Percentiles rank a stretch among this genome's conserved stretches.
These are phyloP conservation scores for Callitettix versicolor DNA, from an alignment of 1,140 invertebrate genomes.

Conservation along the genomic window DNA sequence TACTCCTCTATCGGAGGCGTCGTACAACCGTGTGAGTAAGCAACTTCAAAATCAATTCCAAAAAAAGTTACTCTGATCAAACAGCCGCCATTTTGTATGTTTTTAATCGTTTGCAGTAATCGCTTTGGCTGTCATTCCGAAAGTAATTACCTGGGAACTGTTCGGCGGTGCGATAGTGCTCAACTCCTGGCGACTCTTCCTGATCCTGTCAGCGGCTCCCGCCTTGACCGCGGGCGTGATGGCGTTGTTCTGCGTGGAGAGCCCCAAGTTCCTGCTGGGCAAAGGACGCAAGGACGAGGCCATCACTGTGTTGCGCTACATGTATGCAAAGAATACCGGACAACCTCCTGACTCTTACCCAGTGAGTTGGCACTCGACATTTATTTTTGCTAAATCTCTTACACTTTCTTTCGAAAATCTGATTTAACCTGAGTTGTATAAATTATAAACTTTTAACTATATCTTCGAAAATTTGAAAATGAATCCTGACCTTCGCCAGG, in stretches of 20 bases:
- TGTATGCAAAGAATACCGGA: conserved; percentile 69
- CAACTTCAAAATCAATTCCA: background rate
- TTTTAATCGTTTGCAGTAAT: background rate
- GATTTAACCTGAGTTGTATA: too few species aligned
- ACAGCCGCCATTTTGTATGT: too few species aligned
- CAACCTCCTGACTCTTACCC: conserved; percentile 58
- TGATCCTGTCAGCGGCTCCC: conserved; percentile 73
- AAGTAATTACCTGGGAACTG: background rate
- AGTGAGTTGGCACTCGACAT: too few species aligned
- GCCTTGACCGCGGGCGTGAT: conserved; percentile 71
- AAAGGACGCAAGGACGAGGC: conserved; percentile 65
- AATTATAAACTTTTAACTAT: too few species aligned
- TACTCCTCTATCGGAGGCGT: conserved; percentile 34
- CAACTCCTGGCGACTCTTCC: conserved; percentile 85
- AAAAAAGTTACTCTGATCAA: too few species aligned
- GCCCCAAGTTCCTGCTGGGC: conserved; percentile 75
- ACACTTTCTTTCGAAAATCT: too few species aligned
- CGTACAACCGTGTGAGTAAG: conserved; percentile 30
- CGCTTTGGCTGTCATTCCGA: conserved; percentile 1
- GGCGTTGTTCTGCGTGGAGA: conserved; percentile 75
- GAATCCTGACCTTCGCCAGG: too few species aligned
- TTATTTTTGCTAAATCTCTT: too few species aligned
- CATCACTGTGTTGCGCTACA: conserved; percentile 62
- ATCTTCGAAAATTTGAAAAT: too few species aligned
- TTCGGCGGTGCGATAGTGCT: conserved; percentile 33